These are phyloP conservation scores for Nasonia longicornis DNA, from an alignment of 1,140 invertebrate genomes.

Conservation along the genomic window DNA sequence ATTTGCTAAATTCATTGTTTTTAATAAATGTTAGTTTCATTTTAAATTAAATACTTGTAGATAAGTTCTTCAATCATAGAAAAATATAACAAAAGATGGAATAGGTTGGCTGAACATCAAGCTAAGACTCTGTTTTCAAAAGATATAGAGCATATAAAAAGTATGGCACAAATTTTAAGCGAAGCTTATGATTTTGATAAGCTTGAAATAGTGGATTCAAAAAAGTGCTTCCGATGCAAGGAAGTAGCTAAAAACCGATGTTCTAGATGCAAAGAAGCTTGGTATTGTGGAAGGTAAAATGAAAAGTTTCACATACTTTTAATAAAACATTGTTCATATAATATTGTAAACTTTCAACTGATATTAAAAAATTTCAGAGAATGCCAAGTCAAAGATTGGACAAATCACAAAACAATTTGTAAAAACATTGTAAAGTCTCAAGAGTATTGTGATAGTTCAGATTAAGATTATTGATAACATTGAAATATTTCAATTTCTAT, in stretches of 20 bases:
- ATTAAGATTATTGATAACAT: constrained; percentile 31
- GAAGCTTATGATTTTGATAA: constrained; percentile 68
- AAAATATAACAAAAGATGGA: constrained; percentile 70
- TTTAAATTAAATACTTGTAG: constrained; percentile 51
- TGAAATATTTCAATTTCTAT: neutral
- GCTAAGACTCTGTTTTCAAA: constrained; percentile 68
- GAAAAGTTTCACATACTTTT: neutral
- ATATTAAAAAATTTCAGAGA: constrained; percentile 57
- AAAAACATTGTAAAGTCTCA: constrained; percentile 51
- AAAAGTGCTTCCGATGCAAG: constrained; percentile 65
- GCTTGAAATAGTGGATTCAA: constrained; percentile 60
- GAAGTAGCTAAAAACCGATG: constrained; percentile 65
- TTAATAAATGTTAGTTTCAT: neutral
- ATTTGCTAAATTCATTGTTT: neutral
- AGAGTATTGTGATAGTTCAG: constrained; percentile 19
- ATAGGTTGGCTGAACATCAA: constrained; percentile 72
- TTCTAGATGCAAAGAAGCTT: constrained; percentile 68
- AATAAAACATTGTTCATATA: neutral
- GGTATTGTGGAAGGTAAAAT: constrained; percentile 70
- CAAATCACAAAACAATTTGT: constrained; percentile 62
- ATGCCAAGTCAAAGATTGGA: constrained; percentile 68
- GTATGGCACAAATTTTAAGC: constrained; percentile 67
- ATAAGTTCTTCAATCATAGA: constrained; percentile 67
- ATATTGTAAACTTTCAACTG: neutral
- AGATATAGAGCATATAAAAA: constrained; percentile 68